phyloP scores from a whole-genome alignment of 2,797 vertebrate species.

The Anguilla marmorata region DNA sequence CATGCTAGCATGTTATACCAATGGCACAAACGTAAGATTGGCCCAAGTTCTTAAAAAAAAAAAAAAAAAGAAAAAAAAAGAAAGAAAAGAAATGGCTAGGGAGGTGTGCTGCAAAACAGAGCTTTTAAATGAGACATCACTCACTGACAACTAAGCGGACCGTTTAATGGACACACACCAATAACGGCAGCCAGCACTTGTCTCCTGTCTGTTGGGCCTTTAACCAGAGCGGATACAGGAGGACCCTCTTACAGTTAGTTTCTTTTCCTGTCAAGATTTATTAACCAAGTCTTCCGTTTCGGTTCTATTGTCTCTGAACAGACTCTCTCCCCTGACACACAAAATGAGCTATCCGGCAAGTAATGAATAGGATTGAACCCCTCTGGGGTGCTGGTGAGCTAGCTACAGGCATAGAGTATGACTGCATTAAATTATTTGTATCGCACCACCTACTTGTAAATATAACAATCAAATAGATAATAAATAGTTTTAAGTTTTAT shows the following conservation, averaged over 20 bases:
- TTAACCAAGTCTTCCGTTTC: slow-evolving; percentile 63
- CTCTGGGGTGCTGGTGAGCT: slow-evolving; percentile 31
- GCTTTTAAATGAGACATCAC: not conserved
- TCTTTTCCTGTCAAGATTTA: slow-evolving; percentile 61
- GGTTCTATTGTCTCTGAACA: slow-evolving; percentile 64
- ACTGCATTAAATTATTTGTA: not conserved
- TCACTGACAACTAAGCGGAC: not conserved
- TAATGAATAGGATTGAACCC: slow-evolving; percentile 59
- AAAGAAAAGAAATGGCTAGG: not conserved
- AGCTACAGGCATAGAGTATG: not conserved
- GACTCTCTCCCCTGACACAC: slow-evolving; percentile 62
- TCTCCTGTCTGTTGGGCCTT: slow-evolving; percentile 2
- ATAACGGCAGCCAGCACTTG: not conserved
- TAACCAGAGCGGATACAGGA: not conserved
- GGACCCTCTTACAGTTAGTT: not conserved
- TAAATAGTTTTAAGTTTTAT: not conserved
- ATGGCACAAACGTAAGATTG: not conserved
- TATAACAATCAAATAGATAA: not conserved
- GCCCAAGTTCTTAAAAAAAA: not conserved
- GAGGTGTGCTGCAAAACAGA: not conserved
- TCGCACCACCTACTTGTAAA: not conserved
- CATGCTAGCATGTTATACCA: not conserved
- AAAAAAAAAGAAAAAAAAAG: not conserved
- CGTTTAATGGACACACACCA: slow-evolving; percentile 1
- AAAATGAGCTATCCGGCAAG: slow-evolving; percentile 65